Base-by-base conservation (phyloP, 2,113 vertebrate species). In the Phylloscopus whistleri region DNA sequence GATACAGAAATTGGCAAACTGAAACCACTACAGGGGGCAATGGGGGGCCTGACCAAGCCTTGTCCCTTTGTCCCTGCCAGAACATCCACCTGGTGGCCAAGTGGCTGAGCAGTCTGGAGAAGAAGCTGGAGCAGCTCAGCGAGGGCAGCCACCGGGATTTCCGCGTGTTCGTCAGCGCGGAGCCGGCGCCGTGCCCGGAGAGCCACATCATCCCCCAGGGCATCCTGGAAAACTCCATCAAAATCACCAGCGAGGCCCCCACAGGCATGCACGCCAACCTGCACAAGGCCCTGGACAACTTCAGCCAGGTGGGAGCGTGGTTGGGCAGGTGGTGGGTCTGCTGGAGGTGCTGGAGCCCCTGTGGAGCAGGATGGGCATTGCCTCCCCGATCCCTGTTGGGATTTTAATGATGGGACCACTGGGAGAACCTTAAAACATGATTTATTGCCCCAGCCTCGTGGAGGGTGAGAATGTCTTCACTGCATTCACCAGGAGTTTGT, bases 281-380 rank as follows among this genome's bases (percentile, higher is more conserved):
- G 87, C 99, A 99, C 98, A 99, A 98, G 93, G 99, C 99, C 48
- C 97, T 99, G 43, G 99, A 99, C 97, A 99, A 98, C 97, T 99
- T 99, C 96, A 99, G 90, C 94, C 99, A 99, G 99, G 99, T 99
- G 95, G 67, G 90, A 84, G 22, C 5, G 0, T 6, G 11, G 7
- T 0, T 2, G 4, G 6, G 5, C n/a, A 21, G 24, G 0, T 4
- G 39, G 9, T 18, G 31, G 59, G 13, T 2, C 12, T 31, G 74
- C 44, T 49, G 74, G 81, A 77, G 30, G 4, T 2, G 49, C n/a
- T 31, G 62, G 43, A 59, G 21, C 35, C 13, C 28, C 2, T 2
- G 3, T 2, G 16, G 39, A 39, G 30, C 1, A 1, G 0, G 24
- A 1, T 12, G 41, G 48, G 5, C 24, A 0, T 6, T 14, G 13